phyloP scores from a whole-genome alignment of 2,797 vertebrate genomes.

The Sternarchorhynchus goeldii region DNA sequence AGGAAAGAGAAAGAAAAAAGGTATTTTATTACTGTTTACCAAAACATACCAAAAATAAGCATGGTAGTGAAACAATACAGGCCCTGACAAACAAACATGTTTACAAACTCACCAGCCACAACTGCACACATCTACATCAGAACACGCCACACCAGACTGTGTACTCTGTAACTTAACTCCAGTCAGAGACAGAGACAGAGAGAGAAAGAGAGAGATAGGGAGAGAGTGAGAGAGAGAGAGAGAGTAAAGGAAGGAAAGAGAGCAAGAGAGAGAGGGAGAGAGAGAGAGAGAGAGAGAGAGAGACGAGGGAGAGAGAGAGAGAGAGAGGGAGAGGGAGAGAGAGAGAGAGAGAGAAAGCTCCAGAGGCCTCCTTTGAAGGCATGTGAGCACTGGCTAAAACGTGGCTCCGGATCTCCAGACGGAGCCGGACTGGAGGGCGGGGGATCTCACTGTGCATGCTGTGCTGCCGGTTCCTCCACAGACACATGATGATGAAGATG shows the following conservation, averaged over 20 bases:
- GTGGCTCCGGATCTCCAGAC: neutral
- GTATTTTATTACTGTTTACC: too few species aligned
- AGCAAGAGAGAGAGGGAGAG: too few species aligned
- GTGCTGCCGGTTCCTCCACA: conserved; percentile 93
- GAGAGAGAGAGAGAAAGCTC: conserved; percentile 38
- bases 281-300: too few species aligned
- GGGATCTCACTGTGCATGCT: conserved; percentile 81
- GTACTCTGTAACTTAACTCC: conserved; percentile 52
- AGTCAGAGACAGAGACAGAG: conserved; percentile 29
- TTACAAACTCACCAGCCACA: neutral
- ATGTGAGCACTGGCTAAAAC: neutral
- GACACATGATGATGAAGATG: conserved; percentile 92
- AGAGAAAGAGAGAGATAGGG: neutral
- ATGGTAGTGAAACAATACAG: neutral
- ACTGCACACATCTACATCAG: neutral
- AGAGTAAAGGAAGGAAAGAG: too few species aligned
- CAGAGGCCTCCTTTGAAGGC: conserved; percentile 3
- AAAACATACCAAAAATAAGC: too few species aligned
- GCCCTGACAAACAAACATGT: neutral
- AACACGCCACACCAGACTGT: conserved; percentile 29
- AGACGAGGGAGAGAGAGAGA: too few species aligned
- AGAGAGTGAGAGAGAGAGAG: too few species aligned
- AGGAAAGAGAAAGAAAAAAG: too few species aligned
- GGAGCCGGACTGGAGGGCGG: conserved; percentile 7
- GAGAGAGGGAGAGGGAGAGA: conserved; percentile 10